Percentiles rank a stretch among this genome's conserved stretches.
These are phyloP conservation scores for Paradoxurus hermaphroditus DNA, from an alignment of 2,113 vertebrate genomes.

Conservation along the genomic window DNA sequence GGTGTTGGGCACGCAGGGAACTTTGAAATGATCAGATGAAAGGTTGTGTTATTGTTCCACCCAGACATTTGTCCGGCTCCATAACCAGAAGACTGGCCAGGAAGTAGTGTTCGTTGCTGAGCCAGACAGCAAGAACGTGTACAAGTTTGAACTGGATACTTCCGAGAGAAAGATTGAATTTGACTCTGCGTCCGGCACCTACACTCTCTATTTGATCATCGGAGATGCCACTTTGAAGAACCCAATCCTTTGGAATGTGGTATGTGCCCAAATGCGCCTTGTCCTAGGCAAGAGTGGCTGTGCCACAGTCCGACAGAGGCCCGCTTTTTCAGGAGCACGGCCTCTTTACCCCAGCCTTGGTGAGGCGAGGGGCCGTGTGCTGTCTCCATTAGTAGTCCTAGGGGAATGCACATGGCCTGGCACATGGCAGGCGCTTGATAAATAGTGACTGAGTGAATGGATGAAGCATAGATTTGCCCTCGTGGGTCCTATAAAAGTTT, in stretches of 20 bases:
- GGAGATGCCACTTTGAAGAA: constrained; percentile 98
- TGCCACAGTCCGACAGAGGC: not conserved
- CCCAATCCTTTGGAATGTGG: constrained; percentile 97
- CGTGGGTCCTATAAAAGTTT: not conserved
- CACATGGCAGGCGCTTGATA: not conserved
- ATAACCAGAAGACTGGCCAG: constrained; percentile 97
- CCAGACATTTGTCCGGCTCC: constrained; percentile 96
- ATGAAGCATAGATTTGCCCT: not conserved
- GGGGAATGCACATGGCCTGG: not conserved
- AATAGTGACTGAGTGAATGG: not conserved
- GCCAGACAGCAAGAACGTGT: constrained; percentile 94
- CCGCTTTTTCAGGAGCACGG: not conserved
- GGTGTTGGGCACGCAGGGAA: not conserved
- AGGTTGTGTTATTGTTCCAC: constrained; percentile 12
- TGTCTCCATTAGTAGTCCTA: not conserved
- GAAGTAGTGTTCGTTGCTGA: constrained; percentile 99
- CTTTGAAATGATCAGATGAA: constrained; percentile 20
- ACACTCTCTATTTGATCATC: constrained; percentile 95
- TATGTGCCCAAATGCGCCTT: constrained; percentile 77
- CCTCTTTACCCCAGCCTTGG: not conserved
- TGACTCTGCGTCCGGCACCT: constrained; percentile 95
- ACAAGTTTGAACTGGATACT: constrained; percentile 98
- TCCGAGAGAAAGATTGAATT: constrained; percentile 95
- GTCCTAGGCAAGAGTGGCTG: not conserved
- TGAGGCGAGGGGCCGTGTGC: not conserved